Evolutionary conservation across 2,888 invertebrate genomes (phyloP).

Genomic region (Rotaria sp.): DNA sequence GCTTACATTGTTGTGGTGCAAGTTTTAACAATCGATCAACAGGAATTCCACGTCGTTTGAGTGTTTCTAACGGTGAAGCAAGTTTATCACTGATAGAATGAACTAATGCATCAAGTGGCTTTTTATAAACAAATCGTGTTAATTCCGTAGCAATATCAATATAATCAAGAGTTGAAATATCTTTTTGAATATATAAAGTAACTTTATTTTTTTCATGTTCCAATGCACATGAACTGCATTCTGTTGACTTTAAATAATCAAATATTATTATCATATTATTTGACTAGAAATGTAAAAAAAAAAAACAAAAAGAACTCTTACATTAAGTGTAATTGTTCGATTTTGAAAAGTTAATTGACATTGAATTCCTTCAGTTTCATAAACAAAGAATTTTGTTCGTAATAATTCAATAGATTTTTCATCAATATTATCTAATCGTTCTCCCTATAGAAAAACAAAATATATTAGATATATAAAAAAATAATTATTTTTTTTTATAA

Average conservation of each 20-base stretch:
- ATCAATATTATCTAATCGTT: background rate
- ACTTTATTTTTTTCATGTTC: background rate
- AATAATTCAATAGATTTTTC: background rate
- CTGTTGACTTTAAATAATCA: background rate
- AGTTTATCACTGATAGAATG: background rate
- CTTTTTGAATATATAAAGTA: background rate
- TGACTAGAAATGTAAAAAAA: too few relatives aligned
- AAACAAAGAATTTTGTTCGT: background rate
- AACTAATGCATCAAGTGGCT: background rate
- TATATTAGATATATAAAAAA: too few relatives aligned
- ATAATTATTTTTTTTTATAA: too few relatives aligned
- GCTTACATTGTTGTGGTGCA: background rate
- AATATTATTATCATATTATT: too few relatives aligned
- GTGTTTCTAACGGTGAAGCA: background rate
- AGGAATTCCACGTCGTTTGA: conserved; percentile 13
- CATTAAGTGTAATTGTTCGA: background rate
- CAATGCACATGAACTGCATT: background rate
- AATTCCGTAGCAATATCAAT: background rate
- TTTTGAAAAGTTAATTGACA: conserved; percentile 1
- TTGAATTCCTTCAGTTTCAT: background rate
- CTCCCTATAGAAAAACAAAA: background rate
- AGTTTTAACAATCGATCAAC: background rate
- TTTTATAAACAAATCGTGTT: background rate
- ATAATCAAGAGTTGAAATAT: background rate
- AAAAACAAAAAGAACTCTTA: background rate